Conservation (phyloP, 2,888 invertebrate species). For the Ophioninae sp. region DNA sequence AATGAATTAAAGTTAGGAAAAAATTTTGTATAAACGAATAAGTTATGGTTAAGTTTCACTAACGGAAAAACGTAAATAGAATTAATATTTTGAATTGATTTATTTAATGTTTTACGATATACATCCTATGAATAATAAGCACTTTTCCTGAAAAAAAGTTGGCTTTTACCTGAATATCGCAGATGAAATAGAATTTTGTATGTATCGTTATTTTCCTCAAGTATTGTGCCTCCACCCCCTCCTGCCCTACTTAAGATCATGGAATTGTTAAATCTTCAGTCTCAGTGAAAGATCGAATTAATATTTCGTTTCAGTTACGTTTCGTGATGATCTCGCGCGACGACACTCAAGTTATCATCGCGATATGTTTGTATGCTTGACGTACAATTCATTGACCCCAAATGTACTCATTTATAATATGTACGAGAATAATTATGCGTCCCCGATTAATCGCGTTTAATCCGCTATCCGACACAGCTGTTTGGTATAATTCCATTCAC, state of each 20-base stretch:
- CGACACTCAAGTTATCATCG: not conserved
- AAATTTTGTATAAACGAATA: too few species aligned
- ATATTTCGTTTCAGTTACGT: not conserved
- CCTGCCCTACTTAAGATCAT: not conserved
- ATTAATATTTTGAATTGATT: not conserved
- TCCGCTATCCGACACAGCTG: conserved; percentile 45
- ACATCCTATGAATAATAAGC: not conserved
- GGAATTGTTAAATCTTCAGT: not conserved
- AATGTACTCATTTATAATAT: not conserved
- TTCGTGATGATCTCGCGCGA: not conserved
- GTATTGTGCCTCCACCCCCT: not conserved
- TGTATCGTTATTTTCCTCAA: not conserved
- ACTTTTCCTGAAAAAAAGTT: not conserved
- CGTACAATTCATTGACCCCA: conserved; percentile 34
- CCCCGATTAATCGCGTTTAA: conserved; percentile 36
- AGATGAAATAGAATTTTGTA: not conserved
- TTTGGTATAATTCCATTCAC: conserved; percentile 47
- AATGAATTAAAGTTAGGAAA: too few species aligned
- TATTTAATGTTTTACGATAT: not conserved
- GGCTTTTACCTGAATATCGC: not conserved
- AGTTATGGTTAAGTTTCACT: too few species aligned
- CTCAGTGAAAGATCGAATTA: not conserved
- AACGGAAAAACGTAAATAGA: too few species aligned
- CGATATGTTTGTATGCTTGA: not conserved
- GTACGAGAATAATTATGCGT: conserved; percentile 17